Conservation (phyloP, 2,888 invertebrate genomes). For the Syritta pipiens region DNA sequence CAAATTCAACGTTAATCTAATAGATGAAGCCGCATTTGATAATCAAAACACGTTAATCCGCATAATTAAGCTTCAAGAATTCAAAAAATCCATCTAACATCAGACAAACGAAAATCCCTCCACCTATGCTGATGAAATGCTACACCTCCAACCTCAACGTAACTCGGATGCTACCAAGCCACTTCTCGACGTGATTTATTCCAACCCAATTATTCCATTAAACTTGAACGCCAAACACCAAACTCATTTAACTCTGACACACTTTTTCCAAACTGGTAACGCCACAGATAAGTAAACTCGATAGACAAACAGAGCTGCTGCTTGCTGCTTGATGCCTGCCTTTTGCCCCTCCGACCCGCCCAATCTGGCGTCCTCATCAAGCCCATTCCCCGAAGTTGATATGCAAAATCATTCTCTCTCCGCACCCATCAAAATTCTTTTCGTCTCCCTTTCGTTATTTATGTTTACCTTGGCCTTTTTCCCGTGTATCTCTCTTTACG, state of each 20-base stretch:
- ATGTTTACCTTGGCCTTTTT: conserved; percentile 13
- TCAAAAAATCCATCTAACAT: too few relatives aligned
- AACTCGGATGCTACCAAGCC: neutral
- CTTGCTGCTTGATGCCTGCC: neutral
- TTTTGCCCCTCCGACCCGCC: neutral
- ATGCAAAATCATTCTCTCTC: conserved; percentile 41
- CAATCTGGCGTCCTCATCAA: neutral
- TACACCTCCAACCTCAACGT: neutral
- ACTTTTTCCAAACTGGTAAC: conserved; percentile 30
- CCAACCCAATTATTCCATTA: conserved; percentile 4
- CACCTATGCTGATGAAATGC: too few relatives aligned
- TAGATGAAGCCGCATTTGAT: too few relatives aligned
- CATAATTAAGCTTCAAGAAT: too few relatives aligned
- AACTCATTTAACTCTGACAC: conserved; percentile 12
- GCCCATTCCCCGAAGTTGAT: conserved; percentile 7
- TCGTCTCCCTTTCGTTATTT: conserved; percentile 25
- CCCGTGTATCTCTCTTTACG: conserved; percentile 16
- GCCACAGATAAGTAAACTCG: conserved; percentile 1
- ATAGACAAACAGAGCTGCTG: conserved; percentile 7
- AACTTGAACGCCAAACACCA: conserved; percentile 1
- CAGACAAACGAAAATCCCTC: too few relatives aligned
- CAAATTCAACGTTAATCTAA: too few relatives aligned
- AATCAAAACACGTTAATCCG: too few relatives aligned
- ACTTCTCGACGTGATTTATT: neutral
- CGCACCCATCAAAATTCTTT: conserved; percentile 37